These are phyloP conservation scores for Gambusia yucatana DNA, from an alignment of 2,797 vertebrate genomes.

Conservation along the genomic window DNA sequence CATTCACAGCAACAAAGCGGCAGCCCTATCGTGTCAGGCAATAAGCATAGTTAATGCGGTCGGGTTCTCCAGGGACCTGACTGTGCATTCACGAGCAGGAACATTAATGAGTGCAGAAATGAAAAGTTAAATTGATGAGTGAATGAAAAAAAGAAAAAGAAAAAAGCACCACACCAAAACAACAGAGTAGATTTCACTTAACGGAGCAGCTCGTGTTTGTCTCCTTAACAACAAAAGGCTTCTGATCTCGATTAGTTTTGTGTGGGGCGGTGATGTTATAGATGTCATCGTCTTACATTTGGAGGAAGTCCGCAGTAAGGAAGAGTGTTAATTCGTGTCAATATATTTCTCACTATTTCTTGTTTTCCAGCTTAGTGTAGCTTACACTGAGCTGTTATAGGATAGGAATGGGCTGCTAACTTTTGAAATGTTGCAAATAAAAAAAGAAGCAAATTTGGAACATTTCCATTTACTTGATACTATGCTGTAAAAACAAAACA, in stretches of 20 bases:
- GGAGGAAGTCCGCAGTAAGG: background rate
- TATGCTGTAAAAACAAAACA: no score
- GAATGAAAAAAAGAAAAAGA: slow-evolving; percentile 21
- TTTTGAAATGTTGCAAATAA: no score
- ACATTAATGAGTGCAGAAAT: slow-evolving; percentile 37
- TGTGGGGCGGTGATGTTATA: slow-evolving; percentile 7
- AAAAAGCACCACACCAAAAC: slow-evolving; percentile 17
- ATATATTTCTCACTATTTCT: background rate
- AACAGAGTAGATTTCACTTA: slow-evolving; percentile 18
- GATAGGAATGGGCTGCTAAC: background rate
- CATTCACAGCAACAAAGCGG: slow-evolving; percentile 15
- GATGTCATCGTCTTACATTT: background rate
- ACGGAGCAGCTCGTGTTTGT: slow-evolving; percentile 19
- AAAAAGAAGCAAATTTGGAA: no score
- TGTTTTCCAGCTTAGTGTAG: background rate
- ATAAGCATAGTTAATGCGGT: slow-evolving; percentile 30
- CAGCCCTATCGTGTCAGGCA: slow-evolving; percentile 9
- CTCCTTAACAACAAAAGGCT: slow-evolving; percentile 13
- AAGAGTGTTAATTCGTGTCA: background rate
- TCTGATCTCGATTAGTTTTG: slow-evolving; percentile 6
- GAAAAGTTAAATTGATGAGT: slow-evolving; percentile 46
- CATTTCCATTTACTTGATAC: no score
- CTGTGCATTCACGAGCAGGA: slow-evolving; percentile 11
- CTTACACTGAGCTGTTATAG: background rate
- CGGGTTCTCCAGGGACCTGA: slow-evolving; percentile 29